Evolutionary conservation across 2,888 invertebrate genomes (phyloP), one percentile per base, ranked within the genome.

Genomic region (Lycaena phlaeas): DNA sequence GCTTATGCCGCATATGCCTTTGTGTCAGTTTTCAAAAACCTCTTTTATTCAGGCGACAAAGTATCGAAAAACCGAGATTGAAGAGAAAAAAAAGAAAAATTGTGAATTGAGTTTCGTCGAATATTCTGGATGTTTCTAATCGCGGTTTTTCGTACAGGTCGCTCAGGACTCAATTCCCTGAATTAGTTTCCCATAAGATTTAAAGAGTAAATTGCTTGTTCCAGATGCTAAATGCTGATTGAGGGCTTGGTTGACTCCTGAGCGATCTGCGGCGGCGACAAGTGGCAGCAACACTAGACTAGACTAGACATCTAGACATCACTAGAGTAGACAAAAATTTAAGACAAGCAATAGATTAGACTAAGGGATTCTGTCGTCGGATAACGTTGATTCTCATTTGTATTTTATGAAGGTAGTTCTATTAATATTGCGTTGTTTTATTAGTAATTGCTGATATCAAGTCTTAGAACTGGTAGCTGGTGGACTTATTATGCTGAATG

Each of bases 161-260:
- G 82, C 82, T 84, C 82, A 81, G 79, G 77, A 68, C 57, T 69
- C 64, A 53, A 54, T 62, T 60, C 58, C 57, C 61, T 62, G 53
- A 54, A 52, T 49, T 44, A 55, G 43, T 49, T 54, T 64, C 36
- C 38, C 27, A 28, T 38, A 30, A 26, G 12, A 65, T 68, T 68
- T 75, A 71, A 77, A 72, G 61, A 72, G 69, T 74, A 64, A 53
- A 73, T 79, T 82, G 61, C 71, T 84, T 84, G 82, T 84, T 84
- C 77, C 82, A 84, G 82, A 81, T 82, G 60, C 53, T 82, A 61
- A 82, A 75, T 61, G 77, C 79, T 63, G 82, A 81, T 66, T 82
- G 79, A 81, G 74, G 76, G 74, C 67, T 54, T 61, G 61, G 64
- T 56, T 63, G 75, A 69, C 64, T 67, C 74, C 71, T 82, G 82